Conservation (phyloP, 2,113 vertebrate genomes). For the Leucoraja erinaceus region DNA sequence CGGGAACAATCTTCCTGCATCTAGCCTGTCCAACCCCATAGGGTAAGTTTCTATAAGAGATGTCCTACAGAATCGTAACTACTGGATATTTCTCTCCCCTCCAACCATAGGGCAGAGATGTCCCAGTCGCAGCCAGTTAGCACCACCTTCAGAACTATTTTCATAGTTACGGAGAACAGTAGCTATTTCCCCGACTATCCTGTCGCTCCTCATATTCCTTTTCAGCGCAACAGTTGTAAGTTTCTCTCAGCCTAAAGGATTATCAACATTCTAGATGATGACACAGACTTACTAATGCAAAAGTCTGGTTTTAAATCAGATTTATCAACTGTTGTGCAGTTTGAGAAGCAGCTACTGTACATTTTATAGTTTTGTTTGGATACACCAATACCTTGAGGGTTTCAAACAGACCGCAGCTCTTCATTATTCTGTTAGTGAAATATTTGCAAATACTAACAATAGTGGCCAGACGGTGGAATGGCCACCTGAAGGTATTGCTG, state of each 20-base stretch:
- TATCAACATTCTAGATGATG: not conserved
- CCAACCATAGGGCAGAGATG: no score
- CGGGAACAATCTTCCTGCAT: no score
- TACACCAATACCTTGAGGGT: not conserved
- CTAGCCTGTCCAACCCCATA: no score
- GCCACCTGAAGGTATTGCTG: not conserved
- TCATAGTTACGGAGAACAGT: no score
- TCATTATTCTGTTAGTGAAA: not conserved
- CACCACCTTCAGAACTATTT: no score
- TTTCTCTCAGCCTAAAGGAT: not conserved
- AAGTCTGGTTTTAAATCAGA: not conserved
- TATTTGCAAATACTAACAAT: not conserved
- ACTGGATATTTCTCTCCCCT: no score
- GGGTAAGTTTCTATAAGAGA: no score
- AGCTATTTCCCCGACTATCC: no score
- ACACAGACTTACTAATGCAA: not conserved
- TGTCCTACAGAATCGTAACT: no score
- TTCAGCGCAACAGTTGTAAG: not conserved
- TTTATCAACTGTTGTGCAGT: not conserved
- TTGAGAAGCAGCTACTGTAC: not conserved
- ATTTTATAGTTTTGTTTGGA: not conserved
- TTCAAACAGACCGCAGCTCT: not conserved
- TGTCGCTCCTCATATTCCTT: no score
- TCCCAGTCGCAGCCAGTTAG: no score
- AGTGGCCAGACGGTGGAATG: not conserved